Evolutionary conservation across 2,113 vertebrate genomes (phyloP).

Genomic region (Alces alces): DNA sequence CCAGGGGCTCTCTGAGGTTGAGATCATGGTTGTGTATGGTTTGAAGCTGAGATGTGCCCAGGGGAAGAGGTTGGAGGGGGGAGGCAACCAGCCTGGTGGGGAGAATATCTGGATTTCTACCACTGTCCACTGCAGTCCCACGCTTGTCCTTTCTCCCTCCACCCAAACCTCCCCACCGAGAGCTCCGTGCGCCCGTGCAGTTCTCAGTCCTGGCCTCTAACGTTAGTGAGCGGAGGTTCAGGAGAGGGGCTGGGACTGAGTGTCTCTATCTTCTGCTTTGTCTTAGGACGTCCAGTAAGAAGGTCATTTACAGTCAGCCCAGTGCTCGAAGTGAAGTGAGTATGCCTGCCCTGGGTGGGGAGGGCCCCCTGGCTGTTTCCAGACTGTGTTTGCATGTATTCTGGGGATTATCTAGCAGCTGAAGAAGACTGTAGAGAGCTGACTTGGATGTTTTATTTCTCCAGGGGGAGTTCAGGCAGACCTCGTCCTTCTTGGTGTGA

Average conservation of each 20-base stretch:
- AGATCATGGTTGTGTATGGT: neutral
- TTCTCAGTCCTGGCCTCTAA: neutral
- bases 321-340: slow-evolving; percentile 77
- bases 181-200: neutral
- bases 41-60: neutral
- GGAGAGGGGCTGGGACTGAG: neutral
- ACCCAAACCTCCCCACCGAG: neutral
- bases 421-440: neutral
- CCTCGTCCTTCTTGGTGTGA: slow-evolving; percentile 83
- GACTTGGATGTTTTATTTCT: neutral
- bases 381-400: too few species aligned
- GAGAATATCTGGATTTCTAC: neutral
- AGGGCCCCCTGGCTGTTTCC: neutral
- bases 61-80: neutral
- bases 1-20: neutral
- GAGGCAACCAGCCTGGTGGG: neutral
- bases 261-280: neutral
- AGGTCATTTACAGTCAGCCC: slow-evolving; percentile 83
- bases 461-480: slow-evolving; percentile 81
- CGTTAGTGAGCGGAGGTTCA: neutral
- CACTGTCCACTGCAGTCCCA: too few species aligned
- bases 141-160: neutral
- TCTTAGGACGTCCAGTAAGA: slow-evolving; percentile 66
- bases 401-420: neutral
- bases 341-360: neutral